These are phyloP conservation scores for Sitta europaea DNA, from an alignment of 2,113 vertebrate genomes.

Conservation along the genomic window DNA sequence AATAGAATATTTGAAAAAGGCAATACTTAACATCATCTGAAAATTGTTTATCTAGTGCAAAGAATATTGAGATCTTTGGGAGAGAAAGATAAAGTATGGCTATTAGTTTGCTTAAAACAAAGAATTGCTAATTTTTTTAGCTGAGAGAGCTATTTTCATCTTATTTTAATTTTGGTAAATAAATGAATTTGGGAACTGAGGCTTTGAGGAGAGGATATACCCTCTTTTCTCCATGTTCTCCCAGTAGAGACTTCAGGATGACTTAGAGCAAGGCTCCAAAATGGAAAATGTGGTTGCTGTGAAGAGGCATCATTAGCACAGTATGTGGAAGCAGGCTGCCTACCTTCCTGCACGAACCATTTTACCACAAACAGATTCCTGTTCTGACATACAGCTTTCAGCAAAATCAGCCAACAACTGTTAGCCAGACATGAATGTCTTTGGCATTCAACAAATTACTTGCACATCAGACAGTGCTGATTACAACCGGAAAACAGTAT, in stretches of 20 bases:
- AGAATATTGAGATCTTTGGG: background rate
- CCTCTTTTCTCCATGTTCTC: background rate
- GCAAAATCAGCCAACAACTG: slow-evolving; percentile 27
- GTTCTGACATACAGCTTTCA: slow-evolving; percentile 26
- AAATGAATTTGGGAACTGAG: background rate
- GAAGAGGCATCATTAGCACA: background rate
- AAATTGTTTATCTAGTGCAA: background rate
- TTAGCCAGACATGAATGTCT: slow-evolving; percentile 10
- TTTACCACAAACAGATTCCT: slow-evolving; percentile 1
- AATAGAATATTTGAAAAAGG: background rate
- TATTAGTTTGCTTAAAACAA: background rate
- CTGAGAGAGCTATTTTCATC: background rate
- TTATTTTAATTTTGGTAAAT: background rate
- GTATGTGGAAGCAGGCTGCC: background rate
- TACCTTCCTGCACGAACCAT: background rate
- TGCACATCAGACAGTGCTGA: slow-evolving; percentile 5
- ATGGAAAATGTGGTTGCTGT: background rate
- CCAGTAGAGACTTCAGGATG: background rate
- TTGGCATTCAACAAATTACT: slow-evolving; percentile 22
- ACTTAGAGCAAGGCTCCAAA: background rate
- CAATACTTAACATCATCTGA: background rate
- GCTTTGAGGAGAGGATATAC: background rate
- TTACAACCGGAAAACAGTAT: slow-evolving; percentile 20
- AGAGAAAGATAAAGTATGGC: background rate
- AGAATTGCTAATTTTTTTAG: background rate